Evolutionary conservation across 2,797 vertebrate species (phyloP).

Genomic region (Eremophila alpestris): DNA sequence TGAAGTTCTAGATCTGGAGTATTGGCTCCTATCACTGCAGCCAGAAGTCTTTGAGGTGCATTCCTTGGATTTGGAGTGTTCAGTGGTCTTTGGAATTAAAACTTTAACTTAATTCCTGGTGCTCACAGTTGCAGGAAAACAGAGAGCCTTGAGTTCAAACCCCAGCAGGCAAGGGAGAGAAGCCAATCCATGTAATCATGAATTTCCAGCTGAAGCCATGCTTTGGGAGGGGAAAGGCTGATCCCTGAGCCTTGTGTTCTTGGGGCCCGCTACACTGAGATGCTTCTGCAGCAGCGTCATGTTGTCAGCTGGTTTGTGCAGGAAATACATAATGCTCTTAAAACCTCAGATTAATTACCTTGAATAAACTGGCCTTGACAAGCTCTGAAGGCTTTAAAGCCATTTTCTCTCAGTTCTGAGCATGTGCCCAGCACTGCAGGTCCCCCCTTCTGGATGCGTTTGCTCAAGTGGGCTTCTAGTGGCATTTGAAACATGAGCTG

Average conservation of each 20-base stretch:
- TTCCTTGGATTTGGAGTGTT: neutral
- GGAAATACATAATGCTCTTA: neutral
- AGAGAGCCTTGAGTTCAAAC: neutral
- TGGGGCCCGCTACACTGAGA: neutral
- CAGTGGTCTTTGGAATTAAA: neutral
- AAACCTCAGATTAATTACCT: neutral
- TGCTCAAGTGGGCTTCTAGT: neutral
- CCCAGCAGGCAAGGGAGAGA: neutral
- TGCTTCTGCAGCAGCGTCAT: rapidly evolving
- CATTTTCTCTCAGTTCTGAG: neutral
- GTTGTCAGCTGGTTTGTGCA: neutral
- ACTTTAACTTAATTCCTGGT: neutral
- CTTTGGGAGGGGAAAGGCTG: neutral
- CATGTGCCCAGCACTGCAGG: neutral
- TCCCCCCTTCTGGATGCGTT: neutral
- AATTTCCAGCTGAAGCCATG: neutral
- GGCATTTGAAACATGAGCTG: neutral
- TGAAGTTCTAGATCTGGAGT: neutral
- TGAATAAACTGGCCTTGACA: neutral
- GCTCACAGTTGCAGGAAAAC: neutral
- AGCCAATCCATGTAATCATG: neutral
- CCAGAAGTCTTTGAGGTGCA: neutral
- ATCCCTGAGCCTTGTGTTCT: rapidly evolving
- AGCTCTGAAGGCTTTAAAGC: neutral
- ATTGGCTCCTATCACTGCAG: neutral